phyloP scores from a whole-genome alignment of 2,888 invertebrate species.

The Trichacis sp. region DNA sequence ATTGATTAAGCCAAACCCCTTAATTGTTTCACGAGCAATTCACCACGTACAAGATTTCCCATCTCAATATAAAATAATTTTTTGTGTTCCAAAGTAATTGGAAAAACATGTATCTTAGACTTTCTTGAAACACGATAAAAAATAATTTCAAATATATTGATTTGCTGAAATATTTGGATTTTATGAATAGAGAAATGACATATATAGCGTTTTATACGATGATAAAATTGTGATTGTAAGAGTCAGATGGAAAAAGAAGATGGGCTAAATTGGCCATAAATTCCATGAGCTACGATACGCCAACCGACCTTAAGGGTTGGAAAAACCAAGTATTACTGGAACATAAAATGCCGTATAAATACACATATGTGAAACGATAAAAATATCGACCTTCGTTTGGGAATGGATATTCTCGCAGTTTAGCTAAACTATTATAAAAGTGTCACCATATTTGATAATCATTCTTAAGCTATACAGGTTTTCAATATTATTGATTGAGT shows the following conservation, averaged over 20 bases:
- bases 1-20: constrained; percentile 63
- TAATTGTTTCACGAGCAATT: constrained; percentile 67
- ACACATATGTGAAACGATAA: no score
- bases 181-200: no score
- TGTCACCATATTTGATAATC: no score
- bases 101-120: no score
- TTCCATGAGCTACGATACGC: constrained; percentile 35
- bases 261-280: constrained; percentile 36
- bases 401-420: no score
- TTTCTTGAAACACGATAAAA: no score
- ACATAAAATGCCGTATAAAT: constrained; percentile 16
- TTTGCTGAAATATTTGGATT: no score
- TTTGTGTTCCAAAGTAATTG: constrained; percentile 10
- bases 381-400: constrained; percentile 10
- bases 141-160: no score
- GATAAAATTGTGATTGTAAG: constrained; percentile 28
- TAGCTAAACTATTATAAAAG: no score
- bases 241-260: constrained; percentile 31
- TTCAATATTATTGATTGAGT: no score
- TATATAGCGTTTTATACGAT: constrained; percentile 19
- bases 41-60: constrained; percentile 44
- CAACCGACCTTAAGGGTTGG: constrained; percentile 12
- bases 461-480: no score
- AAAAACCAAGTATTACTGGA: constrained; percentile 22
- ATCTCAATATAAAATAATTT: constrained; percentile 41